Percentiles rank a stretch among this genome's conserved stretches.
Evolutionary conservation across 2,888 invertebrate species (phyloP).

Genomic region (Phyto melanocephala): DNA sequence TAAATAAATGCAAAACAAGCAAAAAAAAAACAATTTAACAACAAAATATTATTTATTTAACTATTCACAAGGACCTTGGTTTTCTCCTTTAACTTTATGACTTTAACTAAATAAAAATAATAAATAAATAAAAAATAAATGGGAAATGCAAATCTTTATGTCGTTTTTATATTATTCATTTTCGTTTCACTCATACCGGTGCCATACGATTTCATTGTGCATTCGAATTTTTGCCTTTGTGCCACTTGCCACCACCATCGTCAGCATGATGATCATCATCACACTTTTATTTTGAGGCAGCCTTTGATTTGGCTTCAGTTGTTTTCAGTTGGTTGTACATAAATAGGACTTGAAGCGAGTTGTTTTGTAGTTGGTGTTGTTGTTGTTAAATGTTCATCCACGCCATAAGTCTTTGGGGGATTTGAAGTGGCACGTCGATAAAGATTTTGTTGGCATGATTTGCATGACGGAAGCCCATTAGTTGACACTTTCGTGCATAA

Average conservation of each 20-base stretch:
- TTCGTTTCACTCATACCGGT: not conserved
- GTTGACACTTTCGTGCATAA: conserved; percentile 68
- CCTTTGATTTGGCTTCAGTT: conserved; percentile 33
- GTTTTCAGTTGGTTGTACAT: not conserved
- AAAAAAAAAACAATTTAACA: too few species aligned
- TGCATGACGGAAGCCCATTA: conserved; percentile 69
- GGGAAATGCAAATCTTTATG: conserved; percentile 49
- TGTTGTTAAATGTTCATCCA: conserved; percentile 6
- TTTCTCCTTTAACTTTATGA: conserved; percentile 9
- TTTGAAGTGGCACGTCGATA: conserved; percentile 54
- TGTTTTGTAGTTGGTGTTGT: conserved; percentile 18
- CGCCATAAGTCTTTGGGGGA: conserved; percentile 33
- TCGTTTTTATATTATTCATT: conserved; percentile 4
- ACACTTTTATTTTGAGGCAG: not conserved
- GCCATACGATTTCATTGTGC: conserved; percentile 24
- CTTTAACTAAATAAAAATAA: conserved; percentile 14
- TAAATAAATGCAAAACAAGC: too few species aligned
- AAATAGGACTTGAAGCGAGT: conserved; percentile 21
- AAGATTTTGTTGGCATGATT: conserved; percentile 61
- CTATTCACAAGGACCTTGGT: conserved; percentile 42
- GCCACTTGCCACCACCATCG: conserved; percentile 9
- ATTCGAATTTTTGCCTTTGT: not conserved
- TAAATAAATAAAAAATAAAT: not conserved
- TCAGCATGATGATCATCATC: not conserved
- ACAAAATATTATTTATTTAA: conserved; percentile 33